Evolutionary conservation across 2,113 vertebrate species (phyloP).

Genomic region (Astur gentilis): DNA sequence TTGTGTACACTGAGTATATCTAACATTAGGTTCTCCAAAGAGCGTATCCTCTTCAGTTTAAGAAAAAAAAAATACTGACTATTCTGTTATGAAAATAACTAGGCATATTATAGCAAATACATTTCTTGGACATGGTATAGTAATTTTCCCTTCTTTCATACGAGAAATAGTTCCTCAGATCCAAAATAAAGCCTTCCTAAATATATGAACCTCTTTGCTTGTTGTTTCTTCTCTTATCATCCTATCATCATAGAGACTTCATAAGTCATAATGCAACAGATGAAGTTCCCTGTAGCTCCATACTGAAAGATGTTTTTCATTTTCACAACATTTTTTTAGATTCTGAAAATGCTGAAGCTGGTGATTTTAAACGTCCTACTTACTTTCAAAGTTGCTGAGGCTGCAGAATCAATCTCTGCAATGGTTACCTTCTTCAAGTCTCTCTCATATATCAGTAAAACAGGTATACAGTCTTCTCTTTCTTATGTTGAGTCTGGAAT

Average conservation of each 20-base stretch:
- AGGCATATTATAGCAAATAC: neutral
- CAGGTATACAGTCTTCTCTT: neutral
- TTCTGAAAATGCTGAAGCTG: neutral
- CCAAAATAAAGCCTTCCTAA: neutral
- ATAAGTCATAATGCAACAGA: neutral
- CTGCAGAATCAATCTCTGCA: neutral
- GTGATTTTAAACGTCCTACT: conserved; percentile 1
- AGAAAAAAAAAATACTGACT: neutral
- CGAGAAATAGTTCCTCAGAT: neutral
- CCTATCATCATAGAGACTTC: neutral
- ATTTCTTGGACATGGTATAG: neutral
- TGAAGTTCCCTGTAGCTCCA: neutral
- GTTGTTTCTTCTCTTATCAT: neutral
- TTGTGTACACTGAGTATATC: neutral
- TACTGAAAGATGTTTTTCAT: neutral
- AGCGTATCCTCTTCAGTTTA: neutral
- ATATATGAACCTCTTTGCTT: neutral
- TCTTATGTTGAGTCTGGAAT: neutral
- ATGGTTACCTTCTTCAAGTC: neutral
- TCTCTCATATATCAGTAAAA: neutral
- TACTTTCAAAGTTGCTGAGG: neutral
- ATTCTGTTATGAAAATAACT: neutral
- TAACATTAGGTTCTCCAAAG: neutral
- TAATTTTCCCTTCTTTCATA: neutral
- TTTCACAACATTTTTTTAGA: neutral